Evolutionary conservation across 2,888 invertebrate species (phyloP).

Genomic region (Aethes cnicana): DNA sequence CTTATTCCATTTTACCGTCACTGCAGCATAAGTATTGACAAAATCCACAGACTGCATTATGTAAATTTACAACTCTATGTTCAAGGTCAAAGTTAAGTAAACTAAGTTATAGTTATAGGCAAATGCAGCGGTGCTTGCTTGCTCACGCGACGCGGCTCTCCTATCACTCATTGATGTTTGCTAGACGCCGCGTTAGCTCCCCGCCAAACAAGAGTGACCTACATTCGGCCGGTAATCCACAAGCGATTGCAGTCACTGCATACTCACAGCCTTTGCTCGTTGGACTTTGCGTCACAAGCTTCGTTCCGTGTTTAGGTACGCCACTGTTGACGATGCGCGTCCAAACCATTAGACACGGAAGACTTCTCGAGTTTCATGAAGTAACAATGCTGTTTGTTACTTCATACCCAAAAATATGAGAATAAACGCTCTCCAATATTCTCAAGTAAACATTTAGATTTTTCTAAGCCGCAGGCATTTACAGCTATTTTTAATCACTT

Average conservation of each 20-base stretch:
- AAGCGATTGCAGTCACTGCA: constrained; percentile 45
- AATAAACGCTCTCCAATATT: no score
- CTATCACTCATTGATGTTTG: constrained; percentile 52
- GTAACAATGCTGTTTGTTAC: no score
- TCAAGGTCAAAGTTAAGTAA: constrained; percentile 35
- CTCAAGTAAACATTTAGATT: no score
- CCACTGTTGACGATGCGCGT: no score
- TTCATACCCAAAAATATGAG: no score
- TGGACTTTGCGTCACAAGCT: constrained; percentile 18
- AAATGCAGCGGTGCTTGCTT: constrained; percentile 38
- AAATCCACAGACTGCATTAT: constrained; percentile 16
- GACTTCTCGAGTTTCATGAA: no score
- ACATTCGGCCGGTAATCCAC: constrained; percentile 57
- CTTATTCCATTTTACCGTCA: no score
- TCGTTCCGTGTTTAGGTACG: constrained; percentile 9
- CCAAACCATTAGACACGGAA: no score
- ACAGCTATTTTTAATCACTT: no score
- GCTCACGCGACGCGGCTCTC: constrained; percentile 43
- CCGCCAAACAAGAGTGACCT: constrained; percentile 63
- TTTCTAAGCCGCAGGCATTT: no score
- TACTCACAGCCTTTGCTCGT: constrained; percentile 41
- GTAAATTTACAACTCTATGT: constrained; percentile 24
- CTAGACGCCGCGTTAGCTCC: constrained; percentile 52
- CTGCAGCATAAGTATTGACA: not conserved
- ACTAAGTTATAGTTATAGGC: constrained; percentile 36